Base-by-base conservation (phyloP, 2,113 vertebrate genomes). In the Hemichromis elongatus region DNA sequence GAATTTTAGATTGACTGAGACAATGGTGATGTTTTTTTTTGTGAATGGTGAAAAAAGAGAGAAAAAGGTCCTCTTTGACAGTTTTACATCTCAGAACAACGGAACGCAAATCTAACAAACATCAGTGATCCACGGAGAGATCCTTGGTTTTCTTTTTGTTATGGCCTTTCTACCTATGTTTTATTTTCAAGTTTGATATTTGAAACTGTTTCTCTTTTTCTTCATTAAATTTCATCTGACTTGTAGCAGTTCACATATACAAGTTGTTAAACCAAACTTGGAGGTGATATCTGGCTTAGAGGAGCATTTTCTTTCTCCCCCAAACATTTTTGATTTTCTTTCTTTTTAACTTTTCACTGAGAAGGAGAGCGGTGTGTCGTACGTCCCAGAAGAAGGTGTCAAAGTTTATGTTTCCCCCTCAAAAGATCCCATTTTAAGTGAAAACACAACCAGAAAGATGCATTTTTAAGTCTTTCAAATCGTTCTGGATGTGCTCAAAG, bases 141-240 rank as follows among this genome's bases (percentile, higher is more conserved):
- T 89, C 92, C 88, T 95, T 95, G 90, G 73, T 93, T 95, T 93
- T 92, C 81, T 93, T 94, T 83, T 94, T 91, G 55, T 94, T 95
- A 94, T 96, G 95, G 94, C 95, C 92, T 94, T 95, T 96, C 94
- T 96, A 95, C 95, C 95, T 95, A 94, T 77, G 55, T 80, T 87
- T 88, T 75, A 85, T 94, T 53, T 92, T 89, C 80, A 88, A 91
- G 92, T 96, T 86, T 88, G 18, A 52, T 63, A 77, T 61, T 80
- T 78, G 81, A 87, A 84, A 85, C 53, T 2, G 9, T 86, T 80
- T 81, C 2, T 81, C 80, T 91, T 77, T 24, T 83, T 84, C 45
- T 14, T 80, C 14, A 9, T 47, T 82, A 12, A 68, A 56, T 82
- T 42, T 87, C n/a, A 61, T 84, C 83, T 45, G 63, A 82, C 56